Conservation (phyloP, 2,113 vertebrate species). For the Lepidothrix coronata region DNA sequence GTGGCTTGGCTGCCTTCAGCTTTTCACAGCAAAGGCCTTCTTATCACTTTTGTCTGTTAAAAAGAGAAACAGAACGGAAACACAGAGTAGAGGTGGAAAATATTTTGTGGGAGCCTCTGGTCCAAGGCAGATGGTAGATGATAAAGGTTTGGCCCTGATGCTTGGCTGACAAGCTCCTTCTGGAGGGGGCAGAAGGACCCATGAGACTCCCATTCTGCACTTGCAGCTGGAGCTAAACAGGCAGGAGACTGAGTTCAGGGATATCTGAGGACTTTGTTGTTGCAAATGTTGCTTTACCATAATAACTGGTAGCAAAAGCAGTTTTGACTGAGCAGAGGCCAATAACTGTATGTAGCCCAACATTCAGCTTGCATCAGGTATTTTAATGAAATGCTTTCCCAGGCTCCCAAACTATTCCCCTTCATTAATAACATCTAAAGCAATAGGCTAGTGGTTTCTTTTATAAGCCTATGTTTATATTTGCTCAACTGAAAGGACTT, state of each 20-base stretch:
- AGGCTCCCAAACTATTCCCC: background rate
- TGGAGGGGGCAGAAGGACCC: background rate
- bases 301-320: background rate
- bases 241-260: background rate
- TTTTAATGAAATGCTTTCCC: background rate
- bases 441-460: background rate
- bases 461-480: background rate
- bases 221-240: background rate
- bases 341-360: background rate
- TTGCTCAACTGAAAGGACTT: background rate
- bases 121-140: background rate
- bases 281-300: background rate
- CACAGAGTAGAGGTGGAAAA: background rate
- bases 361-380: background rate
- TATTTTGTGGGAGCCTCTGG: background rate
- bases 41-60: background rate
- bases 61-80: background rate
- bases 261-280: background rate
- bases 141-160: background rate
- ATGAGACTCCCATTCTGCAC: accelerated
- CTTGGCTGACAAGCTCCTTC: background rate
- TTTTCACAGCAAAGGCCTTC: background rate
- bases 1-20: background rate
- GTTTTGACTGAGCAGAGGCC: background rate
- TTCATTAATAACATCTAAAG: background rate